Percentiles rank a stretch among this genome's conserved stretches.
phyloP scores from a whole-genome alignment of 2,113 vertebrate species.

The Ciconia boyciana region DNA sequence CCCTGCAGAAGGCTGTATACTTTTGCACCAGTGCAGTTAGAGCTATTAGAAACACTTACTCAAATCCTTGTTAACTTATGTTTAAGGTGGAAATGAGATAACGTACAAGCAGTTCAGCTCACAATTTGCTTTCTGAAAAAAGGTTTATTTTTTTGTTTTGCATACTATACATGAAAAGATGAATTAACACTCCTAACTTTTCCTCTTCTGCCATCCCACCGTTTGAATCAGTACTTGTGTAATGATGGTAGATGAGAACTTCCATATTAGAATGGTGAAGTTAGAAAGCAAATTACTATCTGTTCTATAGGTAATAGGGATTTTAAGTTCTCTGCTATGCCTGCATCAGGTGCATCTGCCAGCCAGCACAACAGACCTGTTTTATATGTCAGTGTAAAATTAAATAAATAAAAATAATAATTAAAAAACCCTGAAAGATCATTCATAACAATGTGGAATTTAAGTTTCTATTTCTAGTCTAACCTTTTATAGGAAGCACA shows the following conservation, averaged over 20 bases:
- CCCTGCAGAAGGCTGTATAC: neutral
- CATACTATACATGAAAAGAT: neutral
- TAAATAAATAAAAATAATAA: neutral
- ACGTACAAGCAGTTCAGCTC: neutral
- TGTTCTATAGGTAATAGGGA: neutral
- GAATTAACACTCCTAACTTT: neutral
- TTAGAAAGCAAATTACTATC: neutral
- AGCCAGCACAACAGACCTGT: neutral
- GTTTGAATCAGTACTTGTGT: neutral
- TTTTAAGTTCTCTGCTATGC: neutral
- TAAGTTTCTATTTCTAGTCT: neutral
- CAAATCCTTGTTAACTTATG: neutral
- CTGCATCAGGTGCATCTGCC: neutral
- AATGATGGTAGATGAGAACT: neutral
- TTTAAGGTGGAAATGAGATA: neutral
- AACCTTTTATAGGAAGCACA: neutral
- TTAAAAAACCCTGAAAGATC: neutral
- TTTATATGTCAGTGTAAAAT: neutral
- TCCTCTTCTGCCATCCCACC: neutral
- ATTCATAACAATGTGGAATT: neutral
- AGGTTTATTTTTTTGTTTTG: neutral
- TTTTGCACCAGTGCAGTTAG: neutral
- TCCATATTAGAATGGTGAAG: neutral
- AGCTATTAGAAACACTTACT: neutral
- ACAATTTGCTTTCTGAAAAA: neutral